Base-by-base conservation (phyloP, 2,888 invertebrate genomes). In the Drosophila falleni region DNA sequence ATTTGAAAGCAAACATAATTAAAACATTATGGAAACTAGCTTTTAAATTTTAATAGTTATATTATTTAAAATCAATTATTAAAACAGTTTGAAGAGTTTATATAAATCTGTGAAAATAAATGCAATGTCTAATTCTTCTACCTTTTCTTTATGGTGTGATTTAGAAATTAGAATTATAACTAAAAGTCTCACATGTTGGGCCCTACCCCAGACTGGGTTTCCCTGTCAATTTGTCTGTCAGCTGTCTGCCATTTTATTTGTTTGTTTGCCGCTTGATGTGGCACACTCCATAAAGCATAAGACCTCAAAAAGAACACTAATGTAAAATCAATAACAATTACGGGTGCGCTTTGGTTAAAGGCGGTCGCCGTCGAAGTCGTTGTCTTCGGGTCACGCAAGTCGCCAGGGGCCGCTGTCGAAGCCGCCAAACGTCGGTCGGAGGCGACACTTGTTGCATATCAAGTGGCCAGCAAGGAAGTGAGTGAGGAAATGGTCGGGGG, bases 241-340 rank as follows among this genome's bases (percentile, higher is more conserved):
- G 59, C 71, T 74, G 75, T 74, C 74, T 72, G 42, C 31, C 42
- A 33, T 41, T 47, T 16, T 50, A 49, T 72, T 55, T 69, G 58
- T 55, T 65, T 56, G 39, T 55, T 50, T 64, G 46, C 13, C 10
- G 42, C n/a, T 19, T 42, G 3, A 31, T 61, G 44, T 58, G 81
- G 80, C 86, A 82, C 82, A 82, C 83, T 82, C 63, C 86, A 82
- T 82, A 82, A 82, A 61, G 53, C 76, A 67, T 76, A 71, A 78
- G 75, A 35, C 69, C 67, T 72, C 60, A 69, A 74, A 82, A 67
- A 67, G 66, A 73, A 74, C 71, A 76, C 80, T 82, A 85, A 85
- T 87, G 56, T 78, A 75, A 87, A 84, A 86, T 82, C 86, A 86
- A 87, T 85, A 87, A 75, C 80, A 85, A 87, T 85, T 85, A 85